Evolutionary conservation across 2,888 invertebrate genomes (phyloP), one percentile per base, ranked within the genome.

Genomic region (Pachymerium ferrugineum): DNA sequence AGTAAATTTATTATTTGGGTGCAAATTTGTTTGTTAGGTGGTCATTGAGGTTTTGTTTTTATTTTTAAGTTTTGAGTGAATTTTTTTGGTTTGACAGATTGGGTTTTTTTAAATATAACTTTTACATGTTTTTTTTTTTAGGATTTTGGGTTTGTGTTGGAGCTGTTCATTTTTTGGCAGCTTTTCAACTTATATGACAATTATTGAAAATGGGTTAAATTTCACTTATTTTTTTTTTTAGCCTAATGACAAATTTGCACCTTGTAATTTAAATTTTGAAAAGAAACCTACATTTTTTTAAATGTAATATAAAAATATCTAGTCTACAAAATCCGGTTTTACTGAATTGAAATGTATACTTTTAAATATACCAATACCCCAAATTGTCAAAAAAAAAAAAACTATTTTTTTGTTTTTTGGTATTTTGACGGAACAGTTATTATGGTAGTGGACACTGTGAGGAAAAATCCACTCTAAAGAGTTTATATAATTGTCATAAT

Each of bases 381-480:
- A 54, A 8, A 54, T 22, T 54, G 54, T 54, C 8, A 22, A 54
- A 54, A 54, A 54, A 54, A n/a, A n/a, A n/a, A n/a, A n/a, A n/a
- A n/a, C n/a, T n/a, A n/a, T n/a, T n/a, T n/a, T n/a, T n/a, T n/a
- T n/a, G n/a, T n/a, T n/a, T n/a, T n/a, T n/a, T n/a, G n/a, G n/a
- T n/a, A n/a, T n/a, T n/a, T n/a, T n/a, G n/a, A n/a, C n/a, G n/a
- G n/a, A n/a, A n/a, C n/a, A n/a, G n/a, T n/a, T n/a, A n/a, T n/a
- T n/a, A n/a, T n/a, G n/a, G n/a, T n/a, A n/a, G n/a, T n/a, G n/a
- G n/a, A n/a, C n/a, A n/a, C n/a, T n/a, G n/a, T n/a, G n/a, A n/a
- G n/a, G 42, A 12, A 54, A 54, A 54, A 54, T 54, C 54, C 54
- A 54, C 54, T 54, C 22, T 54, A 54, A 54, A 54, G 25, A 54